phyloP scores from a whole-genome alignment of 2,113 vertebrate genomes.

The Pitta sordida region DNA sequence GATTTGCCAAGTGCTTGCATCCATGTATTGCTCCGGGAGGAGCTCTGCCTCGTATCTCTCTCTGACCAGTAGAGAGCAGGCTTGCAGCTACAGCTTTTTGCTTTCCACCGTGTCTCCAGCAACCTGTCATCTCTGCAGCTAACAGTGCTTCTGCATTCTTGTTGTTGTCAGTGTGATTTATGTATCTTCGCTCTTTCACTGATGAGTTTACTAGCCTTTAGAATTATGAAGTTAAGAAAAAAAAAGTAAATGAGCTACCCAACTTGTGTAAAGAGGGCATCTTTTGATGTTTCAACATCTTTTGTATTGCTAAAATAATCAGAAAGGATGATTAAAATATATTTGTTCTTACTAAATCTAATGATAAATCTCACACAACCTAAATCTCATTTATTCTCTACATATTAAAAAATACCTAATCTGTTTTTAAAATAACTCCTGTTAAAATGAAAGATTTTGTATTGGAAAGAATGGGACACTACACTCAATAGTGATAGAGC shows the following conservation, averaged over 20 bases:
- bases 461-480: background rate
- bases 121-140: conserved; percentile 38
- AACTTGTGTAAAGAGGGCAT: background rate
- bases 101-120: conserved; percentile 39
- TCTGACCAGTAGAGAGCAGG: conserved; percentile 46
- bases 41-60: background rate
- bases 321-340: background rate
- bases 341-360: background rate
- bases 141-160: conserved; percentile 69
- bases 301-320: background rate
- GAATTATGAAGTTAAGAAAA: background rate
- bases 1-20: background rate
- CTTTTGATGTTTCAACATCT: background rate
- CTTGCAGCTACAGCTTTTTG: conserved; percentile 44
- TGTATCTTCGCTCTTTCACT: conserved; percentile 51
- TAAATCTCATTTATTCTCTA: background rate
- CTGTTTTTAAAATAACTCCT: background rate
- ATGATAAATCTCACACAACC: background rate
- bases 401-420: background rate
- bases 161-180: conserved; percentile 66
- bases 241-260: background rate
- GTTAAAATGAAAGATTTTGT: background rate
- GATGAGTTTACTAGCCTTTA: background rate
- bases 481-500: background rate
- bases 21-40: background rate